Evolutionary conservation across 2,113 vertebrate species (phyloP).

Genomic region (Morphnarchus princeps): DNA sequence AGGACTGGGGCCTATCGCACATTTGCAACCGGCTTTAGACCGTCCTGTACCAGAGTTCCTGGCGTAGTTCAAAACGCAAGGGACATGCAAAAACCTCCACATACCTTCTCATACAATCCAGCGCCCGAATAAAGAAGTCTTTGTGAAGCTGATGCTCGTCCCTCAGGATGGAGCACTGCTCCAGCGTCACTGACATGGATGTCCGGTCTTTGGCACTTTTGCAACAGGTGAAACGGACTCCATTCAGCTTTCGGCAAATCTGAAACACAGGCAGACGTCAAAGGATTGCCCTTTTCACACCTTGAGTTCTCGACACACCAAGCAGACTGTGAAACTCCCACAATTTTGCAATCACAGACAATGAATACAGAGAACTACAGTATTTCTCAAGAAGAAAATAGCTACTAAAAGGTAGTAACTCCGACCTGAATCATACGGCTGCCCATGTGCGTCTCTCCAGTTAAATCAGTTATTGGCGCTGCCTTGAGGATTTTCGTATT

Average conservation of each 20-base stretch:
- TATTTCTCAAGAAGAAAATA: background rate
- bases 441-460: background rate
- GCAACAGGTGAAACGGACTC: slow-evolving; percentile 96
- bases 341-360: background rate
- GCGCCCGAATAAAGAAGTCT: slow-evolving; percentile 89
- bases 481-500: background rate
- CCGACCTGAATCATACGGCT: background rate
- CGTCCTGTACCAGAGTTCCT: fast-evolving
- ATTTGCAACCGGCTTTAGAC: background rate
- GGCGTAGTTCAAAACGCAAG: background rate
- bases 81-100: background rate
- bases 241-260: slow-evolving; percentile 96
- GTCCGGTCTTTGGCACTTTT: slow-evolving; percentile 99
- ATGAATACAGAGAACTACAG: fast-evolving
- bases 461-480: background rate
- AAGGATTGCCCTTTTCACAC: background rate
- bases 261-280: slow-evolving; percentile 12
- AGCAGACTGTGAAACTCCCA: background rate
- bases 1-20: background rate
- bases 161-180: slow-evolving; percentile 92
- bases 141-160: slow-evolving; percentile 95
- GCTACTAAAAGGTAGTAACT: background rate
- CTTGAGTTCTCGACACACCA: background rate
- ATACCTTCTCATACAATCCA: slow-evolving; percentile 98
- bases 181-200: slow-evolving; percentile 96